phyloP scores from a whole-genome alignment of 2,888 invertebrate genomes.

The Escarpia spicata region DNA sequence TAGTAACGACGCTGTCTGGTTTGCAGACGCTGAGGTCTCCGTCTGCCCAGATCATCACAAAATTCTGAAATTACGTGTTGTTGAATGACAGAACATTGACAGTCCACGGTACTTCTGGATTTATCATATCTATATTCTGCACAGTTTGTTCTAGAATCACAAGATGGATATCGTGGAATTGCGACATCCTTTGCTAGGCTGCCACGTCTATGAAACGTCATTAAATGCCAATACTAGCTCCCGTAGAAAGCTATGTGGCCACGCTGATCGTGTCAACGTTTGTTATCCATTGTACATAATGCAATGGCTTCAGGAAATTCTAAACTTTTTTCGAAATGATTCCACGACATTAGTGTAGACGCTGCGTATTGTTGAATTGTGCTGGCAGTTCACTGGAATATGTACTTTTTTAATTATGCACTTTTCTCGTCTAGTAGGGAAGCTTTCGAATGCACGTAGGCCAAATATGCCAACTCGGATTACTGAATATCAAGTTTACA shows the following conservation, averaged over 20 bases:
- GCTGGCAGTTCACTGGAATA: no score
- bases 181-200: background rate
- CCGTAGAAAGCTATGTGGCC: background rate
- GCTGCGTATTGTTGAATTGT: no score
- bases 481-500: background rate
- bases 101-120: no score
- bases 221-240: background rate
- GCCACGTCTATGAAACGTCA: background rate
- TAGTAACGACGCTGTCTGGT: background rate
- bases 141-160: no score
- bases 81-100: background rate
- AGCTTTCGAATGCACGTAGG: background rate
- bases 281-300: no score
- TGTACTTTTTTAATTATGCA: no score
- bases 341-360: no score
- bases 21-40: background rate
- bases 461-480: background rate
- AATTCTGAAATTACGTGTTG: background rate
- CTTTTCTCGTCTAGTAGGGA: no score
- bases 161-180: background rate
- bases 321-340: no score
- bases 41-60: background rate
- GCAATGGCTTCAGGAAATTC: no score
- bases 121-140: no score
- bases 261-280: no score